Evolutionary conservation across 2,113 vertebrate species (phyloP).

Genomic region (Pituophis catenifer): DNA sequence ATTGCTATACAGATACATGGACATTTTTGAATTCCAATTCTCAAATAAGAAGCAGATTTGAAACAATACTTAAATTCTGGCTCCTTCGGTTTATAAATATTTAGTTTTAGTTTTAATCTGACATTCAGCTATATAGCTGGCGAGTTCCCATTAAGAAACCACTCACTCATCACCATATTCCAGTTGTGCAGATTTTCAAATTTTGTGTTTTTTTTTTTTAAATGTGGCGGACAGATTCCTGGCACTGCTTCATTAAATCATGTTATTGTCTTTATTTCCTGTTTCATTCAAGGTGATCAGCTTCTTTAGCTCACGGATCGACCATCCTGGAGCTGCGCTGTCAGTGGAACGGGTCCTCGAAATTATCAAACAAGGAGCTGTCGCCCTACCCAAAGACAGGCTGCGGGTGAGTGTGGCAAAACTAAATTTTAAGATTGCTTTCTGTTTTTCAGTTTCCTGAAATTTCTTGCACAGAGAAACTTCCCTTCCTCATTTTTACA

Average conservation of each 20-base stretch:
- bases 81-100: constrained; percentile 2
- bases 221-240: neutral
- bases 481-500: neutral
- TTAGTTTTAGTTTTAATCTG: constrained; percentile 4
- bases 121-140: neutral
- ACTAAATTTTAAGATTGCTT: neutral
- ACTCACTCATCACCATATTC: neutral
- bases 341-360: constrained; percentile 96
- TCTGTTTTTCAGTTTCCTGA: neutral
- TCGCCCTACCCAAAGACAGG: constrained; percentile 91
- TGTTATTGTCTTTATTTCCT: neutral
- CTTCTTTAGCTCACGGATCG: constrained; percentile 92
- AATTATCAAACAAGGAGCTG: constrained; percentile 95
- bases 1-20: neutral
- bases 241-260: constrained; percentile 6
- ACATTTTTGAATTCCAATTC: neutral
- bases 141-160: neutral
- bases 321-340: constrained; percentile 90
- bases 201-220: neutral
- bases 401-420: constrained; percentile 81
- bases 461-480: neutral
- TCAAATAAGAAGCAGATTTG: neutral
- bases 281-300: constrained; percentile 85
- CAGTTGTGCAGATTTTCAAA: neutral
- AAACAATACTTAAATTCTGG: constrained; percentile 22